These are phyloP conservation scores for Drosophila asahinai DNA, from an alignment of 1,140 invertebrate species.

Conservation along the genomic window DNA sequence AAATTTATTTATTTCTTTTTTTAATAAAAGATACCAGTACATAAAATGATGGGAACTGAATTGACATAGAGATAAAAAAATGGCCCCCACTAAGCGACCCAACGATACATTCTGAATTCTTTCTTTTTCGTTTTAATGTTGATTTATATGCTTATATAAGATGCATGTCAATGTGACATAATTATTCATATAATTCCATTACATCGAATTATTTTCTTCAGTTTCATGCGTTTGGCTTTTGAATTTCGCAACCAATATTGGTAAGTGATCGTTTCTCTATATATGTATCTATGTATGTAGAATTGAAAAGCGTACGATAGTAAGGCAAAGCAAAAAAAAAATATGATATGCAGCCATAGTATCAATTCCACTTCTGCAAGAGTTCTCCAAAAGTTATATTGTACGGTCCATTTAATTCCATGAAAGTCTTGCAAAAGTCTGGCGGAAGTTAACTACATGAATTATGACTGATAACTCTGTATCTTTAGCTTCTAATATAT, in stretches of 20 bases:
- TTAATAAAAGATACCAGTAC: too few relatives aligned
- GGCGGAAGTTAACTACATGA: constrained; percentile 6
- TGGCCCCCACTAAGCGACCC: constrained; percentile 1
- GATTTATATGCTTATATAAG: constrained; percentile 14
- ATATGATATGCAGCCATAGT: constrained; percentile 8
- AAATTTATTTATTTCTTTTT: not conserved
- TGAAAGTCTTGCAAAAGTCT: constrained; percentile 19
- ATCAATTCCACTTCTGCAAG: constrained; percentile 21
- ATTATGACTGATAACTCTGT: constrained; percentile 9
- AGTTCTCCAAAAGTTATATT: constrained; percentile 8
- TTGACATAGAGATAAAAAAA: constrained; percentile 1
- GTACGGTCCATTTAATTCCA: constrained; percentile 16
- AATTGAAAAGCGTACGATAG: constrained; percentile 13
- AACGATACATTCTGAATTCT: constrained; percentile 5
- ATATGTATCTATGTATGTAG: constrained; percentile 1
- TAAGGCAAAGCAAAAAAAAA: not conserved
- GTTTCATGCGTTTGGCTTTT: not conserved
- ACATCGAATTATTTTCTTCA: constrained; percentile 6
- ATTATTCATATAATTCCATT: constrained; percentile 20
- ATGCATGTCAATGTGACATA: constrained; percentile 22
- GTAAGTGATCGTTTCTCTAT: not conserved
- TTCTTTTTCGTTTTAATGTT: not conserved
- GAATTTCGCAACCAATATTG: constrained; percentile 14
- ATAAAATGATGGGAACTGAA: too few relatives aligned
- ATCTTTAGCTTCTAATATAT: constrained; percentile 6